Base-by-base conservation (phyloP, 1,140 invertebrate species). In the Leptoteleia sp. region DNA sequence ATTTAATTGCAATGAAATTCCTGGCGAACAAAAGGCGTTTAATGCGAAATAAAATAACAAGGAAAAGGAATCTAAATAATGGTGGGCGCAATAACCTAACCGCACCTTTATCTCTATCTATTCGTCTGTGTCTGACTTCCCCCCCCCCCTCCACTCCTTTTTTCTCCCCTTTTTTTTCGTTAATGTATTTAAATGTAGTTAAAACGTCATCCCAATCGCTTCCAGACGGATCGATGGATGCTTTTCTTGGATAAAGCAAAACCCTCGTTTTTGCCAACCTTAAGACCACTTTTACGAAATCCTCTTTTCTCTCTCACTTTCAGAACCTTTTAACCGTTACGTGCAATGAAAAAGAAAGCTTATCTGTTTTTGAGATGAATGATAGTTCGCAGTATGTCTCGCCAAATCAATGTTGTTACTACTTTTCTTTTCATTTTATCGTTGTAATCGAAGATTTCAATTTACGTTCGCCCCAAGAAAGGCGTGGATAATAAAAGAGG, bases 231-330 rank as follows among this genome's bases (percentile, higher is more conserved):
- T 77, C 73, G 73, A 77, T 70, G 48, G 15, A 76, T 76, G 57
- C 73, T 70, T 77, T 70, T 70, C 73, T 77, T 77, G 55, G 73
- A 77, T 70, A 70, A 70, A 77, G 73, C 47, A 70, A 70, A 77
- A 70, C 65, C 65, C 47, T 57, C 48, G 57, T 70, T 77, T 77
- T 70, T 77, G 64, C 73, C n/a, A 76, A 76, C 57, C 57, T 55
- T 70, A 76, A 76, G 73, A 76, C 73, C 73, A 70, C 64, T 76
- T 76, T 76, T 64, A 43, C 55, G 55, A 70, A 76, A 76, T 70
- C 73, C 50, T 64, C 64, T 76, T 68, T 76, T 64, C 62, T 70
- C 64, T 70, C 57, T 76, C 64, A 62, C 73, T 70, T 70, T 68
- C 55, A 38, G 57, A 76, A 76, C 73, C 64, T 76, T 64, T 76